Evolutionary conservation across 2,888 invertebrate genomes (phyloP), one percentile per base, ranked within the genome.

Genomic region (Alloscopus bannaensis): DNA sequence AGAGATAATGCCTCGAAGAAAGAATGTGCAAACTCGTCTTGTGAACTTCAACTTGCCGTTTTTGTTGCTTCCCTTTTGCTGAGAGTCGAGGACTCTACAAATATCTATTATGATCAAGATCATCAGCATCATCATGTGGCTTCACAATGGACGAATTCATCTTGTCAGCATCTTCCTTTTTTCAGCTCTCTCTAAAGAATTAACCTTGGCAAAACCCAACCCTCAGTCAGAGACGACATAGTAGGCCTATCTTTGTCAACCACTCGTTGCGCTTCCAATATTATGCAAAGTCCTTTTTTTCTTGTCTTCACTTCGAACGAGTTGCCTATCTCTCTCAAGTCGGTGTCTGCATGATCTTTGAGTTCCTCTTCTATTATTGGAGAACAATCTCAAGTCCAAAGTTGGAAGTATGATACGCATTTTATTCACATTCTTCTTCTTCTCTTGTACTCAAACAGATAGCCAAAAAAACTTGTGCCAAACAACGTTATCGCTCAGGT

Each of bases 201-300:
- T 64, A 72, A 64, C 72, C 72, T 72, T 72, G 71, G 29, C 52
- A 64, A 52, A 59, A 72, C 72, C 72, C 72, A 72, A 72, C 72
- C 72, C 72, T n/a, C n/a, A n/a, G n/a, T n/a, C n/a, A n/a, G n/a
- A n/a, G n/a, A n/a, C n/a, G n/a, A n/a, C n/a, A n/a, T n/a, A n/a
- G n/a, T n/a, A 16, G 42, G 40, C 22, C 62, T 40, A 24, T 11
- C 62, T 26, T 42, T 42, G 45, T 45, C 36, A 36, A 13, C 6
- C 8, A 36, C 36, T 36, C 36, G 36, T 8, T 36, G 13, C 36
- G 36, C 36, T 36, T 36, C 13, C 8, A 36, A 13, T 13, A 36
- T 36, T 36, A 6, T 36, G 36, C n/a, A n/a, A n/a, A 36, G 36
- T 13, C 36, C 36, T 36, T 6, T 36, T 36, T 36, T 36, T 6